Evolutionary conservation across 2,797 vertebrate species (phyloP), one percentile per base, ranked within the genome.

Genomic region (Petrocephalus sullivani): DNA sequence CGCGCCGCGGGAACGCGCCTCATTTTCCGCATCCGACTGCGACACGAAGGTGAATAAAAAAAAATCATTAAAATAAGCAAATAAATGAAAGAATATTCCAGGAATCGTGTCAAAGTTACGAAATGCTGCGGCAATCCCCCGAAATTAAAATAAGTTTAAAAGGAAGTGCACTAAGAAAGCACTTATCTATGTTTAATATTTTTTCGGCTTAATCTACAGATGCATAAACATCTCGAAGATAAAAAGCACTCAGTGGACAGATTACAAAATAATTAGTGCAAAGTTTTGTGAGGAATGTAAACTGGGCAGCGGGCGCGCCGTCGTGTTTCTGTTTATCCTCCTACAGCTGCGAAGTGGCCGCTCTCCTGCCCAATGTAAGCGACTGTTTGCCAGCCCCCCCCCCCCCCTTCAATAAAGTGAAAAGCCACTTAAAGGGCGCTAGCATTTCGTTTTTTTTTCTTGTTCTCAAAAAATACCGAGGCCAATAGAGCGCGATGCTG

Each of bases 321-420:
- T 87, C 90, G 89, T 87, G 94, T 93, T 92, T 94, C 92, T 96
- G 94, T 96, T 96, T 97, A 95, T 96, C 95, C 92, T 94, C 93
- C 91, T 93, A 93, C 94, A 96, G 94, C 94, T 95, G 93, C 93
- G 92, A 95, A 93, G 94, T 94, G 92, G 93, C 92, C 94, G 90
- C 93, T 92, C 94, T 94, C 92, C 93, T 94, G 93, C 94, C 96
- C 96, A 95, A 95, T 95, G 94, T 94, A 95, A 94, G 92, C 95
- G 96, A 96, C 95, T 96, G 95, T 94, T 96, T 92, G 92, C 90
- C 90, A 92, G 92, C 93, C 91, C 89, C 82, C 90, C 92, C 91
- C 28, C 28, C 28, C 28, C 28, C 28, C 28, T 28, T 28, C 92
- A 90, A 91, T 89, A 86, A 90, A 92, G 92, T 89, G 88, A 89